Evolutionary conservation across 2,888 invertebrate genomes (phyloP), one percentile per base, ranked within the genome.

Genomic region (Ichneumoninae sp.): DNA sequence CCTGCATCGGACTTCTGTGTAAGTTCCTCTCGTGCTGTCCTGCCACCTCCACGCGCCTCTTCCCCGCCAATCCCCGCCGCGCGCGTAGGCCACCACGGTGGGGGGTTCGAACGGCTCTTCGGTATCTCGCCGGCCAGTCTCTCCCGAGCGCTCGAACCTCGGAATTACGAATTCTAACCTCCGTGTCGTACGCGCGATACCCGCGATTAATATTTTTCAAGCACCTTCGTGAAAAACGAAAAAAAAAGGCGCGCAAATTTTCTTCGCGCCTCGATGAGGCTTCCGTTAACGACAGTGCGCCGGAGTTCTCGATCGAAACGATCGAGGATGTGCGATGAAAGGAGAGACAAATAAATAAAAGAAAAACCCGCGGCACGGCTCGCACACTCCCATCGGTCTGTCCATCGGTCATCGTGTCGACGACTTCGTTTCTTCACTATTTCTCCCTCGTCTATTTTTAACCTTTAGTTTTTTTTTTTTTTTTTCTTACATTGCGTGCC

Each of bases 91-190:
- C 68, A 22, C 68, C 26, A 19, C 70, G 85, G 85, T 85, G 85
- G 85, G 86, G 86, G 76, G 57, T 13, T 80, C 81, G 73, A 81
- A 79, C 81, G 78, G 79, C 81, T 86, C 81, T 76, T 86, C 85
- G 86, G 86, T 83, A 86, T 85, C 85, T 88, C 81, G 85, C 83
- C 76, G 85, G 86, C 86, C 88, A 88, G 88, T 88, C 88, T 86
- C 78, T 77, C 81, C 79, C 83, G 86, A 88, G 83, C 85, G 77
- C 75, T 80, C 83, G 85, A 85, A 81, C 83, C 84, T 81, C 75
- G 81, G 65, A 85, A 85, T 77, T 85, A 77, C 71, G 52, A 78
- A 65, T 70, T 78, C 70, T 70, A 22, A 22, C 65, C 44, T 33
- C 26, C 65, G 63, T 40, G 36, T 57, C 7, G 3, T 22, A 26